Conservation (phyloP, 2,797 vertebrate species). For the Hydrophis major region DNA sequence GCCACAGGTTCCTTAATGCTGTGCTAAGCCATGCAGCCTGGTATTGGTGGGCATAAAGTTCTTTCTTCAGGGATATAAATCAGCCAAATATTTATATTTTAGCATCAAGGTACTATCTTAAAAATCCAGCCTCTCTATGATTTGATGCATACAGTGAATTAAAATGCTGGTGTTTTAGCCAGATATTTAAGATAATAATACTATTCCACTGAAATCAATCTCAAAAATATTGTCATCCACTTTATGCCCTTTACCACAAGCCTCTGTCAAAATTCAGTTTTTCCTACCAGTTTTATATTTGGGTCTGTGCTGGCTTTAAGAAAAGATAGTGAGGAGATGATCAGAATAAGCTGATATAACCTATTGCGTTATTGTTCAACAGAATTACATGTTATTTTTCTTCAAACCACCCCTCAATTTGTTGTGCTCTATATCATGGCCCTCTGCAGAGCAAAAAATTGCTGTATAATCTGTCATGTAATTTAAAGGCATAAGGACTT, state of each 20-base stretch:
- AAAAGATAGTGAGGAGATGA: neutral
- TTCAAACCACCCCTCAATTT: neutral
- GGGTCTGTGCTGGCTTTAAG: neutral
- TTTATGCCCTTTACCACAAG: neutral
- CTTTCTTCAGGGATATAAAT: neutral
- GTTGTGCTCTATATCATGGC: neutral
- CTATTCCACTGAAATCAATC: neutral
- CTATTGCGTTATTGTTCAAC: neutral
- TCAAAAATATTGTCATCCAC: neutral
- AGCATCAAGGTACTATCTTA: neutral
- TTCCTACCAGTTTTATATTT: neutral
- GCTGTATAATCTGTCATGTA: neutral
- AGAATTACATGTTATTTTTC: neutral
- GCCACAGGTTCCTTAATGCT: neutral
- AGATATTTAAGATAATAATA: neutral
- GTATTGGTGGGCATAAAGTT: neutral
- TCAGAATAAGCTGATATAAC: neutral
- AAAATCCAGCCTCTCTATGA: neutral
- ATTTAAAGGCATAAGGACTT: neutral
- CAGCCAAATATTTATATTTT: neutral
- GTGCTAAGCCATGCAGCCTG: neutral
- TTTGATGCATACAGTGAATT: neutral
- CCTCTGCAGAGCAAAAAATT: neutral
- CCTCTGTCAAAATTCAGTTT: neutral
- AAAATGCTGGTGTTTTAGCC: neutral